Base-by-base conservation (phyloP, 2,888 invertebrate species). In the Drosophila rubida region DNA sequence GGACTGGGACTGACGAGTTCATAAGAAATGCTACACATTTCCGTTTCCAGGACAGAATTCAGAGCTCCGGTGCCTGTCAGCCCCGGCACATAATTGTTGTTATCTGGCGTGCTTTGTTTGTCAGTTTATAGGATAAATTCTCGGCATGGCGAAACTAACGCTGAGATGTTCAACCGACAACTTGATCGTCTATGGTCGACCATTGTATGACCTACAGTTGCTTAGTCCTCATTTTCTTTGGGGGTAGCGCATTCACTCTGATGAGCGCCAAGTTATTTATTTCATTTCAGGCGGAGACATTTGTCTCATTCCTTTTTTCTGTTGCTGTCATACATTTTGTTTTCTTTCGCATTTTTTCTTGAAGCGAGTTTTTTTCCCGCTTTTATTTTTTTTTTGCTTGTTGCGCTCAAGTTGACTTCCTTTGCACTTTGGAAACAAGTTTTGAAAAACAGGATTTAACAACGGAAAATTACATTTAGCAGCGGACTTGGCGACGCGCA, bases 381-480 rank as follows among this genome's bases (percentile, higher is more conserved):
- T n/a, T n/a, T 1, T n/a, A 0, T 44, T 55, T 50, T 22, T 32
- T 9, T 59, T 61, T 53, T 74, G 64, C 69, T 82, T 86, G 87
- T 75, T 81, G 76, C 71, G 69, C 69, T 80, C 78, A 80, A 83
- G 87, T 88, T 88, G 83, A 88, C 88, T 84, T 84, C 85, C 87
- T 78, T 74, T 88, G 87, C 87, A 87, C 87, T 88, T 88, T 75
- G 78, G 67, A 68, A 78, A 76, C 63, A 84, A 87, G 79, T 88
- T 82, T 88, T 78, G 67, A 87, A 85, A 85, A 85, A 79, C 88
- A 78, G 85, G 87, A 87, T 79, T 88, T 85, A 88, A 85, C 87
- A 87, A 88, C 81, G 88, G 84, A 88, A 85, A 85, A 88, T 85
- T 87, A 85, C 84, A 85, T 88, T 85, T 84, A 88, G 82, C 79